Base-by-base conservation (phyloP, 2,113 vertebrate species). In the Protomyctophum bolini region DNA sequence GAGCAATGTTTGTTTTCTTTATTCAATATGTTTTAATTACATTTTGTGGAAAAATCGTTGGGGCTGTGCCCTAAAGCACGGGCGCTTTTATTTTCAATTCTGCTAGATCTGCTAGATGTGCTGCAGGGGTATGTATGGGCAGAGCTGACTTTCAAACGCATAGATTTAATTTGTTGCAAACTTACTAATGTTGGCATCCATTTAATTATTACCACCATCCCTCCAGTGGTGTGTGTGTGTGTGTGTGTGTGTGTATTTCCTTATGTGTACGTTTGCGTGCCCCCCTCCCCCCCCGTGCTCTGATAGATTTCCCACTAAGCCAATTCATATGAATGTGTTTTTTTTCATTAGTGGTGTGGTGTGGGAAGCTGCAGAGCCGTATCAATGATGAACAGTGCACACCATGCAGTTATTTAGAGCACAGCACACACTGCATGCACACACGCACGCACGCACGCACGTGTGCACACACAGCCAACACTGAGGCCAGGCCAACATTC, bases 21-120 rank as follows among this genome's bases (percentile, higher is more conserved):
- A 80, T 76, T 87, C 68, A 80, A 79, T 84, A 64, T 65, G 15
- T 70, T 79, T 76, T 75, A 82, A 86, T 86, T 78, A 81, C 48
- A 76, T 78, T 80, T 77, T 60, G 57, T 71, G 67, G 15, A 64
- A 66, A 21, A 82, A 80, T 75, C 73, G 63, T 82, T 85, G 61
- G 58, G 65, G 73, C 56, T 7, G 1, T 70, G 67, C 14, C 73
- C 60, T 75, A 48, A 69, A 51, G 49, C 73, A 69, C 55, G 41
- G 5, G 12, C 8, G 14, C 21, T 65, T 74, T 67, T 4, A 73
- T 79, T 73, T 33, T 63, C 52, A 57, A 21, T 12, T 28, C 52
- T 58, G 6, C 15, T n/a, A 9, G n/a, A 47, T 8, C 21, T 28
- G n/a, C n/a, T n/a, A n/a, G n/a, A 51, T 68, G 21, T 49, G 69